Evolutionary conservation across 2,797 vertebrate genomes (phyloP).

Genomic region (Typhlichthys eigenmanni): DNA sequence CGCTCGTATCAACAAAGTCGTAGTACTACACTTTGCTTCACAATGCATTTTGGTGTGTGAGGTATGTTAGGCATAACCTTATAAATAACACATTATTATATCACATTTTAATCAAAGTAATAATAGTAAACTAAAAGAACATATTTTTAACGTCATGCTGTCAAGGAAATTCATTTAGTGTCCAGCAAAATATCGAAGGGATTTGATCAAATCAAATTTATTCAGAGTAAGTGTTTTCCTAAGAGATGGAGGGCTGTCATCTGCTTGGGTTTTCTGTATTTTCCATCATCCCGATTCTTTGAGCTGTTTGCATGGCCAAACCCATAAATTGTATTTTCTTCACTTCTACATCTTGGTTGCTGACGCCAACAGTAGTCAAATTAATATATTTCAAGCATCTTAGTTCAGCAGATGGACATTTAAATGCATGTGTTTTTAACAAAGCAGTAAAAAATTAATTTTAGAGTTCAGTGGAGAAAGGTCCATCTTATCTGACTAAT

Average conservation of each 20-base stretch:
- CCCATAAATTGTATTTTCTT: constrained; percentile 26
- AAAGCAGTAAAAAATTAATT: constrained; percentile 4
- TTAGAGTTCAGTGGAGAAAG: constrained; percentile 31
- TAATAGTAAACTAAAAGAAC: not conserved
- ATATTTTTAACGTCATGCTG: constrained; percentile 4
- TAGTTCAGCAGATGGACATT: constrained; percentile 17
- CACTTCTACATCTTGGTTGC: not conserved
- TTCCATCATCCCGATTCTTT: constrained; percentile 47
- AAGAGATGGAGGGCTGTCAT: constrained; percentile 6
- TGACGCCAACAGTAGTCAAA: constrained; percentile 3
- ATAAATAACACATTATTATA: no score
- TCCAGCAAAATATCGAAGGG: not conserved
- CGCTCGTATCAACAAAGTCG: no score
- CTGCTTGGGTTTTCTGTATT: constrained; percentile 14
- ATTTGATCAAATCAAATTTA: constrained; percentile 26
- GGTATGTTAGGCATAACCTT: no score
- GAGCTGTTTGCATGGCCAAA: constrained; percentile 21
- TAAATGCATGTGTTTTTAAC: not conserved
- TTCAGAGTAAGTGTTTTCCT: not conserved
- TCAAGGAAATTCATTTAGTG: constrained; percentile 18
- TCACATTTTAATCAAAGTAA: not conserved
- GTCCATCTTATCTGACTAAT: constrained; percentile 15
- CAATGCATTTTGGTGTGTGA: no score
- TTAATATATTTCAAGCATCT: not conserved
- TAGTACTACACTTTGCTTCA: no score